Evolutionary conservation across 2,888 invertebrate genomes (phyloP), one percentile per base, ranked within the genome.

Genomic region (Spatulosminthurus flaviceps): DNA sequence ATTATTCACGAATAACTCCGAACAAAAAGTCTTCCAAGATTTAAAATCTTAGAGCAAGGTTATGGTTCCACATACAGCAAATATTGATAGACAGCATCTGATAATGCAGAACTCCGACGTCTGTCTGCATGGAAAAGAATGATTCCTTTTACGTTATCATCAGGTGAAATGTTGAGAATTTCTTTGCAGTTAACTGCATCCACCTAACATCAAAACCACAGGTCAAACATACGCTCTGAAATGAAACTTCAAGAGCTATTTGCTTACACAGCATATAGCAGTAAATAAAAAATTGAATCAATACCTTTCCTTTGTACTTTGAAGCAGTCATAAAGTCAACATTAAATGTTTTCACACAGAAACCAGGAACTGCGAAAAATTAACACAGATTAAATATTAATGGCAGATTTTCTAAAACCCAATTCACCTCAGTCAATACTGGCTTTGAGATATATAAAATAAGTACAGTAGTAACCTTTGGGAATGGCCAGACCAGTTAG

Each of bases 91-190:
- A 80, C 43, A 42, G 78, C 77, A 29, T 78, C 72, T 21, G 74
- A 73, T 13, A 80, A 29, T 16, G 78, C 71, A 0, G 78, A 51
- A 16, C 78, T 67, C 13, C 79, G 29, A 11, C 75, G 76, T 0
- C 41, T 61, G 19, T 60, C 73, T 43, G 81, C 78, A 21, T 81
- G 79, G 28, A 84, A 76, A 16, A 83, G 28, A 24, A 83, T 61
- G 43, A 84, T 83, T 61, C 83, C 84, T 77, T 83, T 83, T 1
- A 84, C 79, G 29, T 81, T 79, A 24, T 81, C 82, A 34, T 81
- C 82, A 9, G 80, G 78, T 19, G 61, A 24, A 61, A 84, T 83
- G 41, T 80, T 80, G 7, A 84, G 61, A 24, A 84, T 72, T 61
- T 78, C 41, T 42, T 79, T 77, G 72, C 82, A 82, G 28, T 77